Percentiles rank a stretch among this genome's conserved stretches.
These are phyloP conservation scores for Zonitis immaculata DNA, from an alignment of 2,888 invertebrate species.

Conservation along the genomic window DNA sequence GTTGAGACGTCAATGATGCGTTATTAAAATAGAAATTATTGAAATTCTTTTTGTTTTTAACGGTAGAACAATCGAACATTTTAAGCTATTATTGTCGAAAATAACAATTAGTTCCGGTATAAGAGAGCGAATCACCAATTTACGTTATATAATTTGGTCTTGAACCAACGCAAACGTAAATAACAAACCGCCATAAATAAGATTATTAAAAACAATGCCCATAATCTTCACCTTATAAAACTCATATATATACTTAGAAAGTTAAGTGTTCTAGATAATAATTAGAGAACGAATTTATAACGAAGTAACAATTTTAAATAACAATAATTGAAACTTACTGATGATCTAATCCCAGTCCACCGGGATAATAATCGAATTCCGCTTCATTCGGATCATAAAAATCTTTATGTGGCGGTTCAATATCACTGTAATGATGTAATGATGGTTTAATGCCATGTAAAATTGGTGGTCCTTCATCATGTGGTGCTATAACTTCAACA, in stretches of 20 bases:
- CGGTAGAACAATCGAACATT: too few species aligned
- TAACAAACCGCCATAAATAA: too few species aligned
- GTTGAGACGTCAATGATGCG: background rate
- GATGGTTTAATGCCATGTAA: conserved; percentile 18
- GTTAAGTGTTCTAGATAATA: background rate
- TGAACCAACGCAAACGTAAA: too few species aligned
- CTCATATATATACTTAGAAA: background rate
- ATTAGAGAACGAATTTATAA: background rate
- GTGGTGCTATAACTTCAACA: conserved; percentile 28
- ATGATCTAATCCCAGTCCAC: conserved; percentile 19
- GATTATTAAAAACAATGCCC: too few species aligned
- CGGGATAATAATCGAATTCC: conserved; percentile 23
- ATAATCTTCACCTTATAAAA: too few species aligned
- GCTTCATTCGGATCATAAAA: conserved; percentile 24
- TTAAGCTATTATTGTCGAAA: too few species aligned
- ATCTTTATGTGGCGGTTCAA: conserved; percentile 18
- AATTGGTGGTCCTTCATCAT: conserved; percentile 25
- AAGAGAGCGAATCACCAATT: too few species aligned
- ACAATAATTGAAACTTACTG: too few species aligned
- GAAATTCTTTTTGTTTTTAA: too few species aligned
- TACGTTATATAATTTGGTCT: too few species aligned
- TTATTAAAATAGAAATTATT: background rate
- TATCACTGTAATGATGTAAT: conserved; percentile 21
- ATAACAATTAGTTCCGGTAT: too few species aligned
- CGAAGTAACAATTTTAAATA: too few species aligned